A percentile compares a stretch with the other conserved stretches of the same genome.
phyloP scores from a whole-genome alignment of 2,888 invertebrate species.

The Polyommatus icarus region DNA sequence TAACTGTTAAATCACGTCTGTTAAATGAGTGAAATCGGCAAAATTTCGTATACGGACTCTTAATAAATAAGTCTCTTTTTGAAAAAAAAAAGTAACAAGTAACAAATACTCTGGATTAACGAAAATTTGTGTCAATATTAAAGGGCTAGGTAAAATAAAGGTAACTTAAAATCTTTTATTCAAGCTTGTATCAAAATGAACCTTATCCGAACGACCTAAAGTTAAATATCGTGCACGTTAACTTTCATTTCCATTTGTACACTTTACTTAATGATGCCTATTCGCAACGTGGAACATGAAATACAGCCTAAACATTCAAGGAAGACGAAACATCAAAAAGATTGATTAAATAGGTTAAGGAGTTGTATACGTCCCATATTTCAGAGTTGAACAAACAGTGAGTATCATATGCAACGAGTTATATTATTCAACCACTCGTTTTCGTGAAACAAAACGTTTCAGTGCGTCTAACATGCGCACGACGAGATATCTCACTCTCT shows the following conservation, averaged over 20 bases:
- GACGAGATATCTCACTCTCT: no score
- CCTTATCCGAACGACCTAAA: neutral
- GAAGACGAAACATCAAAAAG: conserved; percentile 19
- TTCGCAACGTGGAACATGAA: conserved; percentile 10
- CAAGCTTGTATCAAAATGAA: neutral
- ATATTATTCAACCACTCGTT: conserved; percentile 6
- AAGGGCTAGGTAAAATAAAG: neutral
- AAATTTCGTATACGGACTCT: no score
- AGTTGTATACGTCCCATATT: conserved; percentile 21
- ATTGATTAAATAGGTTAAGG: conserved; percentile 23
- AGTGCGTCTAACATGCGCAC: no score
- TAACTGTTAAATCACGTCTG: no score
- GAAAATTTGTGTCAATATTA: neutral
- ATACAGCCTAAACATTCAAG: conserved; percentile 23
- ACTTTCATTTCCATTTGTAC: conserved; percentile 1
- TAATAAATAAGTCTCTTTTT: neutral
- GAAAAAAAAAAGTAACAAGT: neutral
- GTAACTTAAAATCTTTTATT: neutral
- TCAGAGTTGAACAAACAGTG: conserved; percentile 13
- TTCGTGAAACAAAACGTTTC: neutral
- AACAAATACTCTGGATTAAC: neutral
- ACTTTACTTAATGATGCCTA: conserved; percentile 28
- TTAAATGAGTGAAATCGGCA: no score
- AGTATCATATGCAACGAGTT: neutral
- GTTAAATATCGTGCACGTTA: neutral